Percentiles rank a stretch among this genome's conserved stretches.
Conservation (phyloP, 2,113 vertebrate genomes). For the Ceratotherium simum region DNA sequence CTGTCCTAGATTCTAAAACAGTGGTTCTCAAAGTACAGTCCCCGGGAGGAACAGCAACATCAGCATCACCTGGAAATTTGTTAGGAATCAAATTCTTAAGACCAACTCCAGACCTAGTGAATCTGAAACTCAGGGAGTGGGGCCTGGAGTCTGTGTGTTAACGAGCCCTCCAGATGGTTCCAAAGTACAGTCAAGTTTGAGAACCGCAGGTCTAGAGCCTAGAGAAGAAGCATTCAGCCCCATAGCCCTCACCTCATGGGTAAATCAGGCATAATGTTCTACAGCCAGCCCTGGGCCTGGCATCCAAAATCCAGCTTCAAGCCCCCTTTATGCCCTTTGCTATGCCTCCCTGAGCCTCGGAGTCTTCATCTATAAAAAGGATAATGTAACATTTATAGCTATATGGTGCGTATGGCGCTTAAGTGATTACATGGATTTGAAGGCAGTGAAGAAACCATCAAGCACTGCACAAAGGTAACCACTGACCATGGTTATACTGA, state of each 20-base stretch:
- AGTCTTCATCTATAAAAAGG: background rate
- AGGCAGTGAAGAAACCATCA: background rate
- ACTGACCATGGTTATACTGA: background rate
- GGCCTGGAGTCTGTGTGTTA: background rate
- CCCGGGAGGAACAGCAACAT: background rate
- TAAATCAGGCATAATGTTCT: background rate
- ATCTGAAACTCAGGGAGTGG: background rate
- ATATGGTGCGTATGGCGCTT: background rate
- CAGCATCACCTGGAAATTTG: background rate
- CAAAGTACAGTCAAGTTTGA: background rate
- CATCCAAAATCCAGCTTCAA: background rate
- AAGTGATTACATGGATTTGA: background rate
- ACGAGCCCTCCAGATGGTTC: background rate
- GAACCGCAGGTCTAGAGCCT: background rate
- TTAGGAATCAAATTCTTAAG: background rate
- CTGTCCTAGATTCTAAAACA: background rate
- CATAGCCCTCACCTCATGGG: background rate
- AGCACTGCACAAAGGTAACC: background rate
- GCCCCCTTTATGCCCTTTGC: background rate
- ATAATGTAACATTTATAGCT: no score
- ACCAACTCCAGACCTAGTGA: background rate
- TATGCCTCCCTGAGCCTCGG: background rate
- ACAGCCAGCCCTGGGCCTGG: background rate
- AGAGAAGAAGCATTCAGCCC: background rate
- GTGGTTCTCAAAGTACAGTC: background rate